These are phyloP conservation scores for Leptoclinus maculatus DNA, from an alignment of 2,797 vertebrate species.

Conservation along the genomic window DNA sequence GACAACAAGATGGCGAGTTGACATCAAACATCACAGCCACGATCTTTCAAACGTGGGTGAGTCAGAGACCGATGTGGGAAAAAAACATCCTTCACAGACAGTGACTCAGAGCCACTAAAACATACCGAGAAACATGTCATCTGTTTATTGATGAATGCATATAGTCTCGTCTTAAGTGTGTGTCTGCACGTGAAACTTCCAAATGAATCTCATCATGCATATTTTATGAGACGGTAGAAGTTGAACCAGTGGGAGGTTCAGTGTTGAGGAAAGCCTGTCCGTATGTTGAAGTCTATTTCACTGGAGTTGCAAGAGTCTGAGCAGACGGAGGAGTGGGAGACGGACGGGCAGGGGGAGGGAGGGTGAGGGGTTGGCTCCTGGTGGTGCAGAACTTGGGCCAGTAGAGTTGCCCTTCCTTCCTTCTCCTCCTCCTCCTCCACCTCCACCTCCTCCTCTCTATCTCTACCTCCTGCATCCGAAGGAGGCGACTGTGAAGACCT, in stretches of 20 bases:
- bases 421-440: conserved; percentile 46
- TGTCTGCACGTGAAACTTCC: conserved; percentile 40
- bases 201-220: conserved; percentile 53
- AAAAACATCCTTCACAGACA: conserved; percentile 63
- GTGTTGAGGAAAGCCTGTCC: conserved; percentile 51
- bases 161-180: conserved; percentile 36
- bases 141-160: conserved; percentile 61
- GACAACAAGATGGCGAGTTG: conserved; percentile 62
- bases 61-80: conserved; percentile 66
- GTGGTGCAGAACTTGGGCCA: conserved; percentile 71
- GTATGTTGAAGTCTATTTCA: conserved; percentile 74
- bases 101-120: conserved; percentile 65
- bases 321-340: conserved; percentile 65
- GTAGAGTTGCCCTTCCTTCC: conserved; percentile 52
- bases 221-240: conserved; percentile 44
- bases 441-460: conserved; percentile 35
- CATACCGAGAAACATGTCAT: conserved; percentile 50
- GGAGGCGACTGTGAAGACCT: conserved; percentile 13
- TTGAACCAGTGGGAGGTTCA: conserved; percentile 20
- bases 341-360: conserved; percentile 71
- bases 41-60: conserved; percentile 62
- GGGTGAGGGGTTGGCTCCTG: conserved; percentile 72
- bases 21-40: conserved; percentile 65
- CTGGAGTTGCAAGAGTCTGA: conserved; percentile 83
- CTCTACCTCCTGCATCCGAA: conserved; percentile 26